Conservation (phyloP, 2,888 invertebrate species). For the Spialia ferax region DNA sequence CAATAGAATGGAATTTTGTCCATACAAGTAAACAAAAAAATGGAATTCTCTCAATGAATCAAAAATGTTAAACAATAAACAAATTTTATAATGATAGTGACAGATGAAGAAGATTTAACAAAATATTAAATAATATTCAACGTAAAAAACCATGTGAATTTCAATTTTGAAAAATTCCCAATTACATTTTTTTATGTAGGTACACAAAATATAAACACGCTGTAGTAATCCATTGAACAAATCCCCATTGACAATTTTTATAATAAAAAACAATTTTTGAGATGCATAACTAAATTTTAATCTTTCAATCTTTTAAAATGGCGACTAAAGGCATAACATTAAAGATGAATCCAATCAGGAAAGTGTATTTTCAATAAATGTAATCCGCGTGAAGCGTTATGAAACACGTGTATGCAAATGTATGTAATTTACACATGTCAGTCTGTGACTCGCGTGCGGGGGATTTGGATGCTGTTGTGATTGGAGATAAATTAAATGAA, state of each 20-base stretch:
- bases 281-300: conserved; percentile 31
- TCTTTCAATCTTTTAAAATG: conserved; percentile 16
- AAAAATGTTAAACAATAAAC: too few species aligned
- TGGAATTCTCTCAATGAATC: too few species aligned
- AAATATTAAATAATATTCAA: too few species aligned
- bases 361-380: conserved; percentile 74
- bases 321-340: conserved; percentile 1
- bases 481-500: conserved; percentile 37
- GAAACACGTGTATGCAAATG: conserved; percentile 75
- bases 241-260: not conserved
- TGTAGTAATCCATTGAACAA: not conserved
- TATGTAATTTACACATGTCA: conserved; percentile 59
- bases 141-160: too few species aligned
- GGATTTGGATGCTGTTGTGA: conserved; percentile 33
- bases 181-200: too few species aligned
- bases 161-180: too few species aligned
- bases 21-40: too few species aligned
- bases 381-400: conserved; percentile 69
- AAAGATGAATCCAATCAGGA: conserved; percentile 40
- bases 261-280: not conserved
- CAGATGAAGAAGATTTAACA: too few species aligned
- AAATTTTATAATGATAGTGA: too few species aligned
- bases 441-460: conserved; percentile 47
- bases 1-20: too few species aligned
- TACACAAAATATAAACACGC: not conserved